Conservation (phyloP, 2,888 invertebrate species). For the Conchocele bisecta region DNA sequence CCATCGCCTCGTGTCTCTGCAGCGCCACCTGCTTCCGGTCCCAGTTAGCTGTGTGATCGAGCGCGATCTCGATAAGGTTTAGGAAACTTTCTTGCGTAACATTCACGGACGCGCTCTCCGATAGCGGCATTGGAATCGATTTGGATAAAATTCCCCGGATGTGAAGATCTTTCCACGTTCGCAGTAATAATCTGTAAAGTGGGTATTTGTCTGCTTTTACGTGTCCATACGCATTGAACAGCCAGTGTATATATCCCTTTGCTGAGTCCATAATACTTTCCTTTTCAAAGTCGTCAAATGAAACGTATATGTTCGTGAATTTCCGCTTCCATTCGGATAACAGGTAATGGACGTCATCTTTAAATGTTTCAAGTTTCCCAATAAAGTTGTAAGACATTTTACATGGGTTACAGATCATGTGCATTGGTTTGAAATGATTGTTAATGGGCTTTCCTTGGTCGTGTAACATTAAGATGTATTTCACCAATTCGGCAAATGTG, state of each 20-base stretch:
- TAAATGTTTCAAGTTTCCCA: slow-evolving; percentile 1
- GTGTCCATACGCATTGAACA: background rate
- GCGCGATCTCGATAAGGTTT: background rate
- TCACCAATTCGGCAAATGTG: background rate
- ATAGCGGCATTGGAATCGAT: background rate
- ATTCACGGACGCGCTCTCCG: background rate
- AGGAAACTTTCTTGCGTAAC: background rate
- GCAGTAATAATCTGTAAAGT: slow-evolving; percentile 1
- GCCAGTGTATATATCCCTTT: background rate
- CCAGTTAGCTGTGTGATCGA: background rate
- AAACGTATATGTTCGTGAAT: background rate
- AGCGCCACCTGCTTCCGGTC: background rate
- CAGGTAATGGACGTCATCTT: background rate
- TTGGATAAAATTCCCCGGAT: slow-evolving; percentile 2
- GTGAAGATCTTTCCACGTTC: slow-evolving; percentile 5
- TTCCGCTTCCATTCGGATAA: background rate
- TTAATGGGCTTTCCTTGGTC: background rate
- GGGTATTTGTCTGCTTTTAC: background rate
- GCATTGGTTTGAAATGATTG: background rate
- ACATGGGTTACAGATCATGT: slow-evolving; percentile 1
- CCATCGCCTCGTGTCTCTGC: background rate
- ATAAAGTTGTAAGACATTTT: background rate
- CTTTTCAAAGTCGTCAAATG: background rate
- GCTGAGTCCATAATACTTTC: background rate
- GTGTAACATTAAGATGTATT: background rate